Conservation (phyloP, 2,797 vertebrate genomes). For the Anabacerthia variegaticeps region DNA sequence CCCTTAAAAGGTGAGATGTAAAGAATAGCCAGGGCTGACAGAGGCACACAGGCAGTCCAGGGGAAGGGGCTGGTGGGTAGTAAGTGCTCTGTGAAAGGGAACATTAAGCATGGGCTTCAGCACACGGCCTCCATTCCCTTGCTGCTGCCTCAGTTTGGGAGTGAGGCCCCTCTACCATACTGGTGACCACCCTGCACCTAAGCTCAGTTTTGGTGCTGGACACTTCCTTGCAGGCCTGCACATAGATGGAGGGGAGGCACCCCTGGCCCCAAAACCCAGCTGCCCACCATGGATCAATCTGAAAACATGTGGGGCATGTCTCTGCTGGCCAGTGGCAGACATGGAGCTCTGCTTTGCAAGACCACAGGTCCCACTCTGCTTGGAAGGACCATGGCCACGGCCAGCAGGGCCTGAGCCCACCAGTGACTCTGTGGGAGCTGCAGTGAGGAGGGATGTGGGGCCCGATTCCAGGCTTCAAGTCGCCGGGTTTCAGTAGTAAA, state of each 20-base stretch:
- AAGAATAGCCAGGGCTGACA: accelerated
- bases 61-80: accelerated
- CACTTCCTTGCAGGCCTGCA: accelerated
- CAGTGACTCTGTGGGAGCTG: accelerated
- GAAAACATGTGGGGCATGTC: not conserved
- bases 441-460: accelerated
- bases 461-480: not conserved
- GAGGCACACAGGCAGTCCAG: accelerated
- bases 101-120: not conserved
- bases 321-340: accelerated
- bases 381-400: accelerated
- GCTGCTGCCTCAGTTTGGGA: accelerated
- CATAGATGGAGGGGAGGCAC: not conserved
- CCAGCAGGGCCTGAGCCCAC: not conserved
- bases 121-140: accelerated
- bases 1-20: not conserved
- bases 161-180: not conserved
- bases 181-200: accelerated
- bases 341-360: accelerated
- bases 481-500: conserved; percentile 33
- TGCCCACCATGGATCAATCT: accelerated
- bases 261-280: accelerated
- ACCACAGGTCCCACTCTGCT: accelerated
- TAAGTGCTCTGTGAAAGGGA: not conserved
- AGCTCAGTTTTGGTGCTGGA: accelerated